A percentile compares a stretch with the other conserved stretches of the same genome.
Evolutionary conservation across 2,888 invertebrate genomes (phyloP).

Genomic region (Notodromas monacha): DNA sequence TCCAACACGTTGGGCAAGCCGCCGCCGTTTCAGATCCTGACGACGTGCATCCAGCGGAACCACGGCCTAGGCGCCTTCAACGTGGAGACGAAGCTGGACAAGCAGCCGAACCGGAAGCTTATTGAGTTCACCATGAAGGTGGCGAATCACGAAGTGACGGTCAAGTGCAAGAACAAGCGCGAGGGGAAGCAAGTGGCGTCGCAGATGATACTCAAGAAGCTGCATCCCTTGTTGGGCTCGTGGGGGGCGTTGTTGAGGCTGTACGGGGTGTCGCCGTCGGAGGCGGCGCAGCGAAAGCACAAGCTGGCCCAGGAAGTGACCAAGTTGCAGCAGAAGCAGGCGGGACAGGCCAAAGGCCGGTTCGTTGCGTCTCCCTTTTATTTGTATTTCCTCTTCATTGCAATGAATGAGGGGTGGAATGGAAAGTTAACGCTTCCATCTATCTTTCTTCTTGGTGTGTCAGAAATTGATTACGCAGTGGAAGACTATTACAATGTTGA

Average conservation of each 20-base stretch:
- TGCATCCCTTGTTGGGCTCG: slow-evolving; percentile 73
- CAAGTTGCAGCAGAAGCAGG: slow-evolving; percentile 51
- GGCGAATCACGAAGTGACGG: slow-evolving; percentile 59
- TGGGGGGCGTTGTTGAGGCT: slow-evolving; percentile 78
- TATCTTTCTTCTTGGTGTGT: too few species aligned
- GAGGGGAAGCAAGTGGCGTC: slow-evolving; percentile 87
- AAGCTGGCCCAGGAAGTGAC: slow-evolving; percentile 83
- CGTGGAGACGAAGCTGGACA: slow-evolving; percentile 53
- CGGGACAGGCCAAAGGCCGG: too few species aligned
- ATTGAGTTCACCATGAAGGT: slow-evolving; percentile 81
- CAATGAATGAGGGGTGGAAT: slow-evolving; percentile 5
- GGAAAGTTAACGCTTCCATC: slow-evolving; percentile 14
- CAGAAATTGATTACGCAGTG: too few species aligned
- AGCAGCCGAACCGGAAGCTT: slow-evolving; percentile 49
- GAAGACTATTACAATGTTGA: too few species aligned
- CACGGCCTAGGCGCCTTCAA: slow-evolving; percentile 63
- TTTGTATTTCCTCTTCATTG: background rate
- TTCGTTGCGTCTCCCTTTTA: too few species aligned
- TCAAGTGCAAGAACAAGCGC: slow-evolving; percentile 75
- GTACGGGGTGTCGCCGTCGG: slow-evolving; percentile 69
- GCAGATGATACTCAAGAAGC: slow-evolving; percentile 56
- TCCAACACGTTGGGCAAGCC: slow-evolving; percentile 88
- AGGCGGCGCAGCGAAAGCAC: slow-evolving; percentile 63
- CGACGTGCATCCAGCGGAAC: slow-evolving; percentile 68
- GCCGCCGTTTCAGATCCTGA: slow-evolving; percentile 62